Conservation (phyloP, 2,113 vertebrate species). For the Platysternon megacephalum region DNA sequence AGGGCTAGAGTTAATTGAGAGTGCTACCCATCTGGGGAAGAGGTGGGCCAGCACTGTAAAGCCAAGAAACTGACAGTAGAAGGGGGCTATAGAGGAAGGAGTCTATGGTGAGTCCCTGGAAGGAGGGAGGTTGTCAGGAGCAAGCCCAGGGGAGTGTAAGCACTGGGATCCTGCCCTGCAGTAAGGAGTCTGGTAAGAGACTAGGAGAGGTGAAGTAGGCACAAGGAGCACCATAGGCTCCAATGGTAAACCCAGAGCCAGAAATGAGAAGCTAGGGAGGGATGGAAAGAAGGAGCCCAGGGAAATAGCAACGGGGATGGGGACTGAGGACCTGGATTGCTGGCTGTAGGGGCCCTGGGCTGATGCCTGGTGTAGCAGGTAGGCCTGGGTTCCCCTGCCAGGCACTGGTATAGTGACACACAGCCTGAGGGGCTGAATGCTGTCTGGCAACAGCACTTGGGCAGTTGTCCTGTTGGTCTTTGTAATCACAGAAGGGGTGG, state of each 20-base stretch:
- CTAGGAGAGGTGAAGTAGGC: neutral
- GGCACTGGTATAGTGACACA: neutral
- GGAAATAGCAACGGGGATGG: too few species aligned
- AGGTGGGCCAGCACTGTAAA: too few species aligned
- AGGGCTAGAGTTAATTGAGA: neutral
- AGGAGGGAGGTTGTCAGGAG: too few species aligned
- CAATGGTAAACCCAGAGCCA: neutral
- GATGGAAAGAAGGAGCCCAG: neutral
- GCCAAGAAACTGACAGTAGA: neutral
- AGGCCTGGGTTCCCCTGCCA: neutral
- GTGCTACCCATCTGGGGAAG: too few species aligned
- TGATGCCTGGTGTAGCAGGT: neutral
- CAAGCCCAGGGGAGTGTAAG: neutral
- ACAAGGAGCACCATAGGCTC: neutral
- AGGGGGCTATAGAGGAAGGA: neutral
- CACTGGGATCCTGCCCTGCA: neutral
- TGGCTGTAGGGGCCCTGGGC: neutral
- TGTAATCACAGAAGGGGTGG: too few species aligned
- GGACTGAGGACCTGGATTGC: neutral
- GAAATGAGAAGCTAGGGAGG: neutral
- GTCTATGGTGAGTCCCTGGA: too few species aligned
- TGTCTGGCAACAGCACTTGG: neutral
- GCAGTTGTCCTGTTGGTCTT: neutral
- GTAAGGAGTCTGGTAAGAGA: neutral
- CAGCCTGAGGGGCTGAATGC: neutral